Evolutionary conservation across 2,113 vertebrate species (phyloP).

Genomic region (Hoplias malabaricus): DNA sequence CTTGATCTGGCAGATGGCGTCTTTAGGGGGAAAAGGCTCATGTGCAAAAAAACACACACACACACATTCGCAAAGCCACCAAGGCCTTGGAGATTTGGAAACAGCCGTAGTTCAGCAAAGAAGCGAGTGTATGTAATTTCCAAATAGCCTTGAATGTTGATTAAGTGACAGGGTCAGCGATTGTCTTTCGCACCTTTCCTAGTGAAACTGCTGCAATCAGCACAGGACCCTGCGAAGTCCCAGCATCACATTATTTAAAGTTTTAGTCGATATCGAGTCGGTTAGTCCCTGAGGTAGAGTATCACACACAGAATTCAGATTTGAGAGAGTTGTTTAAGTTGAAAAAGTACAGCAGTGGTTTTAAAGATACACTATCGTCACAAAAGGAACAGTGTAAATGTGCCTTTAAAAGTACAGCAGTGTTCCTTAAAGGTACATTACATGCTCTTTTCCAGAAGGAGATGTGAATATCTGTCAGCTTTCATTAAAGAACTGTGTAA

Average conservation of each 20-base stretch:
- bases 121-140: constrained; percentile 13
- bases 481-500: too few species aligned
- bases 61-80: neutral
- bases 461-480: too few species aligned
- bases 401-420: too few species aligned
- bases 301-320: neutral
- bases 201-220: constrained; percentile 7
- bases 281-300: neutral
- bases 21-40: neutral
- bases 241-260: neutral
- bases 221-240: neutral
- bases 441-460: too few species aligned
- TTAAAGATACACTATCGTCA: too few species aligned
- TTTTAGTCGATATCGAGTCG: neutral
- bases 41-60: constrained; percentile 27
- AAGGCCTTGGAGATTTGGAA: constrained; percentile 9
- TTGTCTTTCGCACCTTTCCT: neutral
- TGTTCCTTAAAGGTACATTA: too few species aligned
- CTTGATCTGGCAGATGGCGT: constrained; percentile 23
- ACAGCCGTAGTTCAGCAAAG: constrained; percentile 31
- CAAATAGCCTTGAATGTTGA: constrained; percentile 19
- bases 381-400: too few species aligned
- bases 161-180: constrained; percentile 7
- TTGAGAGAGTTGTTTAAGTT: too few species aligned
- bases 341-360: too few species aligned